phyloP scores from a whole-genome alignment of 2,888 invertebrate species.

The Lasius fuliginosus region DNA sequence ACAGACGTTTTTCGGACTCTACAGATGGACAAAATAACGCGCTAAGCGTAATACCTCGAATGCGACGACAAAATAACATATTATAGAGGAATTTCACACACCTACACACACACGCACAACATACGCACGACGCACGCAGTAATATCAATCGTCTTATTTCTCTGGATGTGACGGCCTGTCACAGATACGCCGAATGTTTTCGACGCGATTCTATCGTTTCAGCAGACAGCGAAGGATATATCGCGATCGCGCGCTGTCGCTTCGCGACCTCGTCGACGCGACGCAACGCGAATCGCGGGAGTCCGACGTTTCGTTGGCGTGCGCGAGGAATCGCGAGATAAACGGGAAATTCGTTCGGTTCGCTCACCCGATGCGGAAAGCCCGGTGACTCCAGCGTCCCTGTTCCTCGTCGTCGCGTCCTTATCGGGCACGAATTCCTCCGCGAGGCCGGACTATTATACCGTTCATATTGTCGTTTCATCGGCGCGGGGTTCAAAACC shows the following conservation, averaged over 20 bases:
- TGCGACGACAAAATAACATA: not conserved
- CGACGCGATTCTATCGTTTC: not conserved
- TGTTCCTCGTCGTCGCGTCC: not conserved
- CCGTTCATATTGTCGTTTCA: constrained; percentile 45
- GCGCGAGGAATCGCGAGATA: not conserved
- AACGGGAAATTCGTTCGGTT: not conserved
- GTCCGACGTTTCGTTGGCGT: not conserved
- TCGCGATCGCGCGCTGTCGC: not conserved
- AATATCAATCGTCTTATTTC: constrained; percentile 35
- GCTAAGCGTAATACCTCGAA: not conserved
- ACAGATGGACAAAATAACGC: not conserved
- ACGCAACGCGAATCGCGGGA: not conserved
- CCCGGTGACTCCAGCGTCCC: not conserved
- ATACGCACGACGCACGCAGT: too few relatives aligned
- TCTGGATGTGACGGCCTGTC: constrained; percentile 1
- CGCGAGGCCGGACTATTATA: not conserved
- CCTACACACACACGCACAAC: not conserved
- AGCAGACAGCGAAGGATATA: not conserved
- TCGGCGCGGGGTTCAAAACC: constrained; percentile 1
- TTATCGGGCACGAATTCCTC: constrained; percentile 1
- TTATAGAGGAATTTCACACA: too few relatives aligned
- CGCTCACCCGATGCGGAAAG: constrained; percentile 17
- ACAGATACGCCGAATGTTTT: constrained; percentile 11
- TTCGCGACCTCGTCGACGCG: not conserved
- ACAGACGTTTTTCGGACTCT: not conserved